Percentiles rank a stretch among this genome's conserved stretches.
phyloP scores from a whole-genome alignment of 2,888 invertebrate genomes.

The Zygothrica quintamaculata region DNA sequence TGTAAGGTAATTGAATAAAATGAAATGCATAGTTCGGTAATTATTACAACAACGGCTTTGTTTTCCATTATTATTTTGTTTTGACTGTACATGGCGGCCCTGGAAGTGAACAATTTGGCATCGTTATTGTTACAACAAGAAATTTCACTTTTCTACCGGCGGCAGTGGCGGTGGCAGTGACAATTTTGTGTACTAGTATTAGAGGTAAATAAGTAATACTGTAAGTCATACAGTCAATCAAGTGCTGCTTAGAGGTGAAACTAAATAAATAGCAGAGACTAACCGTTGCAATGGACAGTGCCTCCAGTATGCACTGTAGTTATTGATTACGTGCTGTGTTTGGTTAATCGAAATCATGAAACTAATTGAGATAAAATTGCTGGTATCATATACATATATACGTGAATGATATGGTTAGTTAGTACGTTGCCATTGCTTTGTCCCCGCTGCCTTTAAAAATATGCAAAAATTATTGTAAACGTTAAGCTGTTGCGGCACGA shows the following conservation, averaged over 20 bases:
- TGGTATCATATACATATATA: constrained; percentile 29
- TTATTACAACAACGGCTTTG: background rate
- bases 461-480: constrained; percentile 63
- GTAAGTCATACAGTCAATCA: constrained; percentile 67
- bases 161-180: constrained; percentile 48
- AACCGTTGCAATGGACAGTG: constrained; percentile 20
- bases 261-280: constrained; percentile 17
- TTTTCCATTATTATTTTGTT: background rate
- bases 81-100: constrained; percentile 11
- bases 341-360: constrained; percentile 51
- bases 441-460: constrained; percentile 35
- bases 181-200: constrained; percentile 45
- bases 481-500: constrained; percentile 10
- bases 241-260: constrained; percentile 58
- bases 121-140: constrained; percentile 54
- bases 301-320: constrained; percentile 23
- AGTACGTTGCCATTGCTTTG: constrained; percentile 32
- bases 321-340: constrained; percentile 75
- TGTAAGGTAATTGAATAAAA: too few species aligned
- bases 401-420: constrained; percentile 50
- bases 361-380: constrained; percentile 67
- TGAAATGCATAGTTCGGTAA: constrained; percentile 41
- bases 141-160: constrained; percentile 64
- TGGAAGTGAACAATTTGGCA: constrained; percentile 65
- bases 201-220: constrained; percentile 22